Base-by-base conservation (phyloP, 30 jellyfish, hydroid and myxozoan genomes). In the Nemopilema nomurai region DNA sequence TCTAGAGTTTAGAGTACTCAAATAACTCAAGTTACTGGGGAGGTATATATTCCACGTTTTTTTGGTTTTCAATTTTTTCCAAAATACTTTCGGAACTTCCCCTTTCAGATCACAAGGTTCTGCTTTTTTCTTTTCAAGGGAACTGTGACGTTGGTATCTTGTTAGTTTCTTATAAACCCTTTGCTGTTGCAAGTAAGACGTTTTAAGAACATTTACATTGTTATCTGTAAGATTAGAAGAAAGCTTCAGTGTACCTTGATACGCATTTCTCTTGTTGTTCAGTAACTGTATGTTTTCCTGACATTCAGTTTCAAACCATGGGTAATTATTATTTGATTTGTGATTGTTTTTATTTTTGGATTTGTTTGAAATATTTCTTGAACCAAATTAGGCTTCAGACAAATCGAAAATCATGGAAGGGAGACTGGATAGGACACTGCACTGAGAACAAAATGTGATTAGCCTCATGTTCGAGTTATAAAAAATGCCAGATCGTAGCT, bases 71-170 rank as follows among this genome's bases (percentile, higher is more conserved):
- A 70, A 28, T 63, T 70, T 70, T 70, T 70, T 70, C 80, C 80
- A 70, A 70, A 70, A 70, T 25, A 8, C 27, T 70, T 70, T 70
- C 80, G 80, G 80, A 70, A 21, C 64, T 28, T 70, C 80, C 21
- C 80, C 80, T 57, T 28, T 70, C 80, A 70, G 80, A 25, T 70
- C 28, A 62, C 80, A 70, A 70, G 28, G 80, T 26, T 70, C 63
- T 20, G n/a, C 8, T 70, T 70, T 70, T 63, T 28, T 70, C 6
- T 70, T 70, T 25, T 70, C 80, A 24, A 70, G 80, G 80, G 28
- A 70, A 70, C 80, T 70, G 63, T 70, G 80, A 28, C 63, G 80
- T 28, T 70, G 26, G 80, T 70, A 70, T 70, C 49, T 70, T 70
- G 28, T 70, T 22, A 70, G 80, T 70, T 70, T 70, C 80, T 70